phyloP scores from a whole-genome alignment of 1,140 invertebrate genomes.

The Sarcophaga peregrina region DNA sequence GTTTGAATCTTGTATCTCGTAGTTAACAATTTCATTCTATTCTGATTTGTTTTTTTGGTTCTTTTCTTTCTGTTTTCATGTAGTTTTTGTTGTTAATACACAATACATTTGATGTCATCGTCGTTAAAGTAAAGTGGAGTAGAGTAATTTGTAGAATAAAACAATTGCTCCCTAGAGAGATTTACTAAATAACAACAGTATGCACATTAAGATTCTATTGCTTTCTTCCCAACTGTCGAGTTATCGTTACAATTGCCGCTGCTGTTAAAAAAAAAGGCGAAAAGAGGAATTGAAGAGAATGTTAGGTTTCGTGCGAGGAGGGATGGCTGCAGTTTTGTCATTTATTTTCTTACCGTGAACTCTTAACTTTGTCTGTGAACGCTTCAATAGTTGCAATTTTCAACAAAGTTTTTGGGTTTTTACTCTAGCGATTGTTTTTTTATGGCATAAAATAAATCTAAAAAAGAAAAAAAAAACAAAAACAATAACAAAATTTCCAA shows the following conservation, averaged over 20 bases:
- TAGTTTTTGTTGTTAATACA: too few relatives aligned
- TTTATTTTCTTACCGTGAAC: background rate
- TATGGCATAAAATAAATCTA: background rate
- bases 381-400: constrained; percentile 5
- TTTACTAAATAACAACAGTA: constrained; percentile 16
- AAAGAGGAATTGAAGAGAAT: background rate
- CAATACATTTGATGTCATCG: background rate
- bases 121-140: background rate
- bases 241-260: background rate
- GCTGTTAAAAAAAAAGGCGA: background rate
- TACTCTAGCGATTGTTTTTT: background rate
- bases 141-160: constrained; percentile 16
- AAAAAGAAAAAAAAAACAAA: too few relatives aligned
- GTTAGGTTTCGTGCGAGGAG: background rate
- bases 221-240: background rate
- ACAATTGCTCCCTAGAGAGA: constrained; percentile 19
- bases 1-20: background rate
- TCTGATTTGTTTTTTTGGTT: too few relatives aligned
- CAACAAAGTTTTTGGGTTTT: background rate
- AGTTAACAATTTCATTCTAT: background rate
- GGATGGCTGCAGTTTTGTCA: background rate
- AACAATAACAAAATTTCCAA: background rate
- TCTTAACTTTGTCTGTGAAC: background rate
- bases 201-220: constrained; percentile 5
- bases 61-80: background rate